Percentiles rank a stretch among this genome's conserved stretches.
Conservation (phyloP, 2,797 vertebrate genomes). For the Botia almorhae region DNA sequence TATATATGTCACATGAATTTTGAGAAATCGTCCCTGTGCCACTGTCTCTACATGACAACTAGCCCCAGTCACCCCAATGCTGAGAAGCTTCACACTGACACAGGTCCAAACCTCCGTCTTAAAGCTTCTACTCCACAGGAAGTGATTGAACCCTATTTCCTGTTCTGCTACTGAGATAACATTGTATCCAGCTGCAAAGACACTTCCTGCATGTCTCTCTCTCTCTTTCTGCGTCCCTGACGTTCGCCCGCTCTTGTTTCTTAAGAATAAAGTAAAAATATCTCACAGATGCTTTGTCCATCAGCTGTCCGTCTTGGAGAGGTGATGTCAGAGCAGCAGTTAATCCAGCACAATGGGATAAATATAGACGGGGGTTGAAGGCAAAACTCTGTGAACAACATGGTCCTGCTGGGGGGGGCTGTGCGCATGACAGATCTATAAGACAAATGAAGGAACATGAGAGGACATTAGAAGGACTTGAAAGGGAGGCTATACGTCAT, state of each 20-base stretch:
- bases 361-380: conserved; percentile 48
- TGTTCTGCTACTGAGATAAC: conserved; percentile 53
- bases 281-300: conserved; percentile 51
- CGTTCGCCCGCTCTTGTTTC: conserved; percentile 10
- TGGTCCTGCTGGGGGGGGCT: conserved; percentile 25
- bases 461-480: conserved; percentile 36
- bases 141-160: conserved; percentile 56
- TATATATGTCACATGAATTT: neutral
- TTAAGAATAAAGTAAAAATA: conserved; percentile 54
- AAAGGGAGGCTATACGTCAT: neutral
- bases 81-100: neutral
- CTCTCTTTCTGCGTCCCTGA: conserved; percentile 42
- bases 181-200: conserved; percentile 51
- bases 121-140: conserved; percentile 42
- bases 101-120: conserved; percentile 11
- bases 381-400: conserved; percentile 30
- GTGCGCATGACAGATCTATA: conserved; percentile 37
- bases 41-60: neutral
- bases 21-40: neutral
- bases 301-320: conserved; percentile 37
- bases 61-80: neutral
- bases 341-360: conserved; percentile 54
- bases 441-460: conserved; percentile 44
- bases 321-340: conserved; percentile 56
- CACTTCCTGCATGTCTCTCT: conserved; percentile 50